Evolutionary conservation across 2,888 invertebrate genomes (phyloP).

Genomic region (Mactromeris polynyma): DNA sequence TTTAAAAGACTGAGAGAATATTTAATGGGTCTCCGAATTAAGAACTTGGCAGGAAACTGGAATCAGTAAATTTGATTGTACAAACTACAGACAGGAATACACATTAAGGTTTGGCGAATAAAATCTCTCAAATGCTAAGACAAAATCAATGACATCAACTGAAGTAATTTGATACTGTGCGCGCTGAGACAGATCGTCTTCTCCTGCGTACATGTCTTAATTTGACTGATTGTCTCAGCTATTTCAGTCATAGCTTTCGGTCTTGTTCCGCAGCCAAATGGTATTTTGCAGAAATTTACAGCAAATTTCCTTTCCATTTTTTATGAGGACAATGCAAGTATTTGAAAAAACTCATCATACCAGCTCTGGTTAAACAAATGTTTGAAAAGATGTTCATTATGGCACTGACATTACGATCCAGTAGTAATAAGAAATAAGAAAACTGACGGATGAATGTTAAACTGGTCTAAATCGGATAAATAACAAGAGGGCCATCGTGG

Average conservation of each 20-base stretch:
- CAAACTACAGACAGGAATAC: neutral
- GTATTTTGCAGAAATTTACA: too few relatives aligned
- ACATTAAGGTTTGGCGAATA: neutral
- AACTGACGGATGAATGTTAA: too few relatives aligned
- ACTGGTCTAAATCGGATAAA: too few relatives aligned
- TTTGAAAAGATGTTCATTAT: too few relatives aligned
- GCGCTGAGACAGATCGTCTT: neutral
- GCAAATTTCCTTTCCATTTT: too few relatives aligned
- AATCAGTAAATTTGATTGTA: neutral
- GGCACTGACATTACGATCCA: too few relatives aligned
- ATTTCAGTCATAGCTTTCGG: neutral
- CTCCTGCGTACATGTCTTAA: neutral
- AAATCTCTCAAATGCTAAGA: slow-evolving; percentile 7
- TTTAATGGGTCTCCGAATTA: slow-evolving; percentile 3
- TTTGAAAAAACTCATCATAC: too few relatives aligned
- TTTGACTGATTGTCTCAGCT: neutral
- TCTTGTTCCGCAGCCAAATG: neutral
- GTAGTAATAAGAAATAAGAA: too few relatives aligned
- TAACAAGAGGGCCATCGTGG: too few relatives aligned
- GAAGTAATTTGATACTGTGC: neutral
- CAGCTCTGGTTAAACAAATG: too few relatives aligned
- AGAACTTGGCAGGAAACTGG: neutral
- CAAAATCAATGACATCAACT: neutral
- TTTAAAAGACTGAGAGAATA: neutral
- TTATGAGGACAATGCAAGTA: too few relatives aligned